Evolutionary conservation across 2,888 invertebrate species (phyloP), one percentile per base, ranked within the genome.

Genomic region (Marronus borbonicus): DNA sequence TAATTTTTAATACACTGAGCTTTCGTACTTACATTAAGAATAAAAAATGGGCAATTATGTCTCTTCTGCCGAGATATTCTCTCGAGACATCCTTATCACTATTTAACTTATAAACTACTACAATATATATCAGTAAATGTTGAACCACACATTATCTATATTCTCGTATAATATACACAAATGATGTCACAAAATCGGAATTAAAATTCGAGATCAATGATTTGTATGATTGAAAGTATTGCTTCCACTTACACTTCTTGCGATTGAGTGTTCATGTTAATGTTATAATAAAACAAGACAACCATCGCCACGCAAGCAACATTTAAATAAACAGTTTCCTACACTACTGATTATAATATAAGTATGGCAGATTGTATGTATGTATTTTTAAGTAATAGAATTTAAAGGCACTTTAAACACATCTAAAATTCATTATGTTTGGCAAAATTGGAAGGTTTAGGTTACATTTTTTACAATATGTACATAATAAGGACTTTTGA

Each of bases 371-470:
- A 88, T 87, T 87, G 85, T 86, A 83, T 85, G 83, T 84, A 85
- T 85, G 44, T 76, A 65, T 81, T 79, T 79, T 76, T 80, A 80
- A 39, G 52, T 70, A 70, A 55, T 70, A 70, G 52, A 70, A 70
- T 66, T 76, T 76, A 86, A 88, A 88, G 88, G 88, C 88, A 88
- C 88, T 88, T 88, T 86, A 85, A 78, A 84, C 86, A 88, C 86
- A 87, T 84, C 86, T 87, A 85, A 85, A 84, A 82, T 81, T 70
- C 52, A 70, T 70, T 70, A 85, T 85, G 84, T 86, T 87, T 87
- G 88, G 88, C 88, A 88, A 88, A 83, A 86, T 85, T 88, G 88
- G 88, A 88, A 88, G 88, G 88, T 88, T 86, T 85, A 83, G 85
- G 87, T 88, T 88, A 87, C 87, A 84, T 84, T 83, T 83, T 81